Percentiles rank a stretch among this genome's conserved stretches.
These are phyloP conservation scores for Aleadryas rufinucha DNA, from an alignment of 2,113 vertebrate genomes.

Conservation along the genomic window DNA sequence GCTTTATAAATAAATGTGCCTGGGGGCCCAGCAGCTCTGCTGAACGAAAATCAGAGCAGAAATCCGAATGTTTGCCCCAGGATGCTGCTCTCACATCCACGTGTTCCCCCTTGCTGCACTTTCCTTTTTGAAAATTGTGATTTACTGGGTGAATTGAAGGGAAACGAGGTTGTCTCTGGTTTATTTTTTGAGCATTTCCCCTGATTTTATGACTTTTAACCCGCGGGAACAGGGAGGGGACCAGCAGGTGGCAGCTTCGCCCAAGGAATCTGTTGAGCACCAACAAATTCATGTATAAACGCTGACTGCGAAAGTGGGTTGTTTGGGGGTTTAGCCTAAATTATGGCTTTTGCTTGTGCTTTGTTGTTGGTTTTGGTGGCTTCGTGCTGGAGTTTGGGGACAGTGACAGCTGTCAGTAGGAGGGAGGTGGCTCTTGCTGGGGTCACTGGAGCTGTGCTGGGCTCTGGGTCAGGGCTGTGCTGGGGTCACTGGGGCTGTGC, in stretches of 20 bases:
- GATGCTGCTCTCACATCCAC: not conserved
- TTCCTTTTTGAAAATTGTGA: not conserved
- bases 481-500: no score
- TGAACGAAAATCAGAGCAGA: not conserved
- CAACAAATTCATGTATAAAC: fast-evolving
- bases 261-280: not conserved
- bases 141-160: not conserved
- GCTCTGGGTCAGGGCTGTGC: no score
- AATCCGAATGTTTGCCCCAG: fast-evolving
- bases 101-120: not conserved
- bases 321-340: fast-evolving
- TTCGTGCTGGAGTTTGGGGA: not conserved
- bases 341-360: fast-evolving
- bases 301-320: fast-evolving
- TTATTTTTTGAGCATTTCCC: not conserved
- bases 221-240: not conserved
- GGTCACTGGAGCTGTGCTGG: no score
- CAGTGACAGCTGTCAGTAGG: fast-evolving
- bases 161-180: not conserved
- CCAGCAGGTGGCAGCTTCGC: slow-evolving; percentile 36
- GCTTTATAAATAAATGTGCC: not conserved
- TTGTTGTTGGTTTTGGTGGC: not conserved
- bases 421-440: not conserved
- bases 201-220: fast-evolving
- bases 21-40: not conserved